Conservation (phyloP, 2,797 vertebrate species). For the Pseudochaenichthys georgianus region DNA sequence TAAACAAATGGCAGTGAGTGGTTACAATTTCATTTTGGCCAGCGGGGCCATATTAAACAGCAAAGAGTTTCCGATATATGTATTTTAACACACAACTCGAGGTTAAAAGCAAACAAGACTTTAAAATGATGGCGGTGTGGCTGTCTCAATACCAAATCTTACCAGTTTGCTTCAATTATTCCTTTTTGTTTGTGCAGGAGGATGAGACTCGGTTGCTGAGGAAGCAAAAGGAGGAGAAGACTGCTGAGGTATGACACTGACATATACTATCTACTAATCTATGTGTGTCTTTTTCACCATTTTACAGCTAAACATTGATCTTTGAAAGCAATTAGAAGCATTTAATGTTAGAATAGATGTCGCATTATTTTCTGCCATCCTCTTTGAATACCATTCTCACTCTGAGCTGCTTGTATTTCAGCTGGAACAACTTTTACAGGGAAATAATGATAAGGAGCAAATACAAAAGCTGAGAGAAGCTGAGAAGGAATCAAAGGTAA, state of each 20-base stretch:
- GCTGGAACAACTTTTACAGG: background rate
- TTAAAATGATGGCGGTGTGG: too few relatives aligned
- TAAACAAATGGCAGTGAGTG: background rate
- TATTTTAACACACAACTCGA: too few relatives aligned
- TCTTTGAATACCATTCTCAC: background rate
- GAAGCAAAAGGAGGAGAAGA: background rate
- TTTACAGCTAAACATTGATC: background rate
- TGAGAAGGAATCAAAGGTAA: slow-evolving; percentile 6
- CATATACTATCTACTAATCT: too few relatives aligned
- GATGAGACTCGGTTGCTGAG: background rate
- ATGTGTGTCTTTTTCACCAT: too few relatives aligned
- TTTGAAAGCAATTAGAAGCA: background rate
- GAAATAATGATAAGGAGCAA: background rate
- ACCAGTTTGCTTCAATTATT: background rate
- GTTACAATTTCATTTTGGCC: background rate
- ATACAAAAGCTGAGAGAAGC: background rate
- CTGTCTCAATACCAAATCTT: too few relatives aligned
- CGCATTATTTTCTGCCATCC: background rate
- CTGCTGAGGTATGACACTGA: background rate
- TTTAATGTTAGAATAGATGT: background rate
- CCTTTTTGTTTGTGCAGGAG: slow-evolving; percentile 2
- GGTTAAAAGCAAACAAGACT: background rate
- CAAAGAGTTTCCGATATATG: background rate
- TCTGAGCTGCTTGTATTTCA: slow-evolving; percentile 9
- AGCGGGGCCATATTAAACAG: background rate